Evolutionary conservation across 2,797 vertebrate genomes (phyloP), one percentile per base, ranked within the genome.

Genomic region (Sarcoramphus papa): DNA sequence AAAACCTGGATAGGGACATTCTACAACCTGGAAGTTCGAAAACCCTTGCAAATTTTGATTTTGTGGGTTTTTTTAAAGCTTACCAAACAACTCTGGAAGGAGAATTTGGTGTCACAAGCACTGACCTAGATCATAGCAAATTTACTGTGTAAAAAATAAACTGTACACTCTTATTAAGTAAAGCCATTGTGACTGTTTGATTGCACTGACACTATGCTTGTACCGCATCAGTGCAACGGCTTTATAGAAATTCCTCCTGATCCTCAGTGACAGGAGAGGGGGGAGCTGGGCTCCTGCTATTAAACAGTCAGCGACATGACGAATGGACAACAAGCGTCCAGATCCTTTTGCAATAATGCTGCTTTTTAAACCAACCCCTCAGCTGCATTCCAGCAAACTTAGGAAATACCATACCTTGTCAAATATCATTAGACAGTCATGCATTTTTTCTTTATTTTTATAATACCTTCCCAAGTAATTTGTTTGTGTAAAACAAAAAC

Each of bases 101-200:
- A 69, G 67, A 79, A 47, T 31, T 64, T 19, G 65, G 68, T 64
- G 85, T 78, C 54, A 0, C 62, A 88, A 81, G 80, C 83, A 76
- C 88, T 88, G 90, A 93, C 92, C 93, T 92, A 88, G 93, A 92
- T 95, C 85, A 76, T 13, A 75, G 81, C 69, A 57, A 94, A 92
- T 73, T 86, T 41, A 57, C 67, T 33, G 3, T 35, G 84, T 21
- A 48, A 56, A 77, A 93, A 91, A 45, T 35, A 65, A 95, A 57
- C 83, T 93, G 88, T 93, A 89, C 59, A 25, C 45, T 93, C 88
- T 53, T 15, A 79, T 95, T 94, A 94, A 41, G 85, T 3, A 20
- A 45, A 41, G 43, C 47, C 14, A 0, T 2, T 6, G 88, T 60
- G 90, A 80, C 25, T 22, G 85, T 72, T 90, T 64, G 92, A 94